These are phyloP conservation scores for Ceyx erithaca DNA, from an alignment of 2,797 vertebrate genomes.

Conservation along the genomic window DNA sequence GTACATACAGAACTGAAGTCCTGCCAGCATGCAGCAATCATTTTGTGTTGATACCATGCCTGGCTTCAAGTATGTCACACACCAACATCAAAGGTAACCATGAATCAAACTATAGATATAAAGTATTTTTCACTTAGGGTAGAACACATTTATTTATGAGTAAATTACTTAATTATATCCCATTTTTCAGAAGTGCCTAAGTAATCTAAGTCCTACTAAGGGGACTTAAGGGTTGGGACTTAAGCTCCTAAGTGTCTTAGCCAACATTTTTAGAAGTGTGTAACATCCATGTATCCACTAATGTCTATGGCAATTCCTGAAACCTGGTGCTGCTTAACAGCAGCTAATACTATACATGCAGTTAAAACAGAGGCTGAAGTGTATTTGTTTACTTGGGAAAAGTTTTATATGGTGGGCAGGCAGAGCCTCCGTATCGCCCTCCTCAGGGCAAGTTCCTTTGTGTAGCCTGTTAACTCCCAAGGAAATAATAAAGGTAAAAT, in stretches of 20 bases:
- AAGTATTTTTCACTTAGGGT: neutral
- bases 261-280: constrained; percentile 46
- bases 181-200: constrained; percentile 28
- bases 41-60: neutral
- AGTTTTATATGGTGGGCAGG: neutral
- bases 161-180: constrained; percentile 15
- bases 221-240: constrained; percentile 37
- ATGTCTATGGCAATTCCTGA: constrained; percentile 11
- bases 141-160: neutral
- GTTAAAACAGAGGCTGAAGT: neutral
- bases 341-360: neutral
- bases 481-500: neutral
- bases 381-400: neutral
- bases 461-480: neutral
- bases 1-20: neutral
- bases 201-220: constrained; percentile 40
- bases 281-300: neutral
- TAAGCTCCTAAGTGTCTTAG: constrained; percentile 54
- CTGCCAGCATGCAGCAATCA: neutral
- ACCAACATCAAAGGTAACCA: neutral
- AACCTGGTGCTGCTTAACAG: neutral
- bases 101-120: neutral
- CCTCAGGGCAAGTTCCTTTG: neutral
- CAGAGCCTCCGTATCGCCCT: accelerated
- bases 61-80: neutral